These are phyloP conservation scores for Mesoligia furuncula DNA, from an alignment of 2,888 invertebrate genomes.

Conservation along the genomic window DNA sequence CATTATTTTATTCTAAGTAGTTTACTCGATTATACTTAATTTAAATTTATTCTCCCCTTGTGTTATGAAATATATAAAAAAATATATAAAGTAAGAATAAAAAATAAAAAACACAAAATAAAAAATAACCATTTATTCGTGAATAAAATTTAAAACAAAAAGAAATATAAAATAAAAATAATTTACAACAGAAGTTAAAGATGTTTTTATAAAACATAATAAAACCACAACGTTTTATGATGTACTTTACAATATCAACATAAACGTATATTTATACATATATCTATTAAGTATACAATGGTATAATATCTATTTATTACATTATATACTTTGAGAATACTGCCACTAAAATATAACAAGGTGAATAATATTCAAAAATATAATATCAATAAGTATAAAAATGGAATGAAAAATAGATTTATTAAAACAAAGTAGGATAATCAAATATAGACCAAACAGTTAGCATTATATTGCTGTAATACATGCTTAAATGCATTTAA, in stretches of 20 bases:
- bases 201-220: conserved; percentile 58
- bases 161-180: conserved; percentile 65
- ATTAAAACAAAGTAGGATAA: neutral
- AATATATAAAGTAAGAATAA: neutral
- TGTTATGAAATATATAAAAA: neutral
- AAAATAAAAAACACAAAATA: conserved; percentile 53
- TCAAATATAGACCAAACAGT: neutral
- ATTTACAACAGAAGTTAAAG: conserved; percentile 77
- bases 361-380: neutral
- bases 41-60: neutral
- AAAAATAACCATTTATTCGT: conserved; percentile 69
- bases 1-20: conserved; percentile 4
- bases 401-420: neutral
- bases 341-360: conserved; percentile 27
- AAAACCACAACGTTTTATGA: conserved; percentile 66
- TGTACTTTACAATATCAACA: conserved; percentile 57
- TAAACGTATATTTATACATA: conserved; percentile 43
- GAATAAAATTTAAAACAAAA: conserved; percentile 70
- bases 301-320: conserved; percentile 56
- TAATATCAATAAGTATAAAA: neutral
- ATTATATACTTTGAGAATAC: conserved; percentile 44
- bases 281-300: conserved; percentile 63
- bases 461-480: neutral
- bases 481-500: conserved; percentile 18
- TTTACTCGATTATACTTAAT: neutral